Percentiles rank a stretch among this genome's conserved stretches.
Conservation (phyloP, 2,113 vertebrate species). For the Psittacus erithacus region DNA sequence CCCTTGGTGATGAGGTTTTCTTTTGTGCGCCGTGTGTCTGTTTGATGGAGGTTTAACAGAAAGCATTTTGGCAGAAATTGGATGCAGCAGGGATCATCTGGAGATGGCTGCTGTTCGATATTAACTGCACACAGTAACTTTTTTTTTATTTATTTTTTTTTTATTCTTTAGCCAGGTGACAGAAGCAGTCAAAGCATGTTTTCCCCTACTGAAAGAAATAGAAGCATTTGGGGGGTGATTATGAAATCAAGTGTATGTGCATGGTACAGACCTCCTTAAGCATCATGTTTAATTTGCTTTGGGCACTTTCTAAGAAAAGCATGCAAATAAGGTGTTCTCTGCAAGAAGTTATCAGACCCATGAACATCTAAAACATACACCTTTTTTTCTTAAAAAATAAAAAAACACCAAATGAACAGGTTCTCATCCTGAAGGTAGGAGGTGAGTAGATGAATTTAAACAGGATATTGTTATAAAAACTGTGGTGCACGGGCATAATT, state of each 20-base stretch:
- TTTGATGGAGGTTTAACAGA: constrained; percentile 99
- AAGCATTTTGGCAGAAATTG: constrained; percentile 98
- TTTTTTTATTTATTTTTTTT: constrained; percentile 57
- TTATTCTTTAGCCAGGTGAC: constrained; percentile 79
- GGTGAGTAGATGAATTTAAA: neutral
- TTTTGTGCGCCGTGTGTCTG: constrained; percentile 97
- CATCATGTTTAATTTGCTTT: constrained; percentile 44
- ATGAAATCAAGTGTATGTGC: constrained; percentile 30
- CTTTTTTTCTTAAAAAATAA: neutral
- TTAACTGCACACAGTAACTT: constrained; percentile 90
- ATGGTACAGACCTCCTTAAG: constrained; percentile 1
- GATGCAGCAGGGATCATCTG: constrained; percentile 96
- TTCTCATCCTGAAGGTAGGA: neutral
- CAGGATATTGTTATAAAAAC: neutral
- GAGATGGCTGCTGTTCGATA: constrained; percentile 96
- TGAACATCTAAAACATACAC: neutral
- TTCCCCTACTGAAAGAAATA: constrained; percentile 51
- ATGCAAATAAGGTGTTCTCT: neutral
- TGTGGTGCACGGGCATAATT: neutral
- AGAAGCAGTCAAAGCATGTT: constrained; percentile 67
- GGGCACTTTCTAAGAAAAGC: constrained; percentile 50
- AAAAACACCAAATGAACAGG: neutral
- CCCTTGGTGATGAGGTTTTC: constrained; percentile 99
- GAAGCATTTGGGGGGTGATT: neutral
- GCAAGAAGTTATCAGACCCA: neutral